Base-by-base conservation (phyloP, 2,113 vertebrate genomes). In the Ammospiza nelsoni region DNA sequence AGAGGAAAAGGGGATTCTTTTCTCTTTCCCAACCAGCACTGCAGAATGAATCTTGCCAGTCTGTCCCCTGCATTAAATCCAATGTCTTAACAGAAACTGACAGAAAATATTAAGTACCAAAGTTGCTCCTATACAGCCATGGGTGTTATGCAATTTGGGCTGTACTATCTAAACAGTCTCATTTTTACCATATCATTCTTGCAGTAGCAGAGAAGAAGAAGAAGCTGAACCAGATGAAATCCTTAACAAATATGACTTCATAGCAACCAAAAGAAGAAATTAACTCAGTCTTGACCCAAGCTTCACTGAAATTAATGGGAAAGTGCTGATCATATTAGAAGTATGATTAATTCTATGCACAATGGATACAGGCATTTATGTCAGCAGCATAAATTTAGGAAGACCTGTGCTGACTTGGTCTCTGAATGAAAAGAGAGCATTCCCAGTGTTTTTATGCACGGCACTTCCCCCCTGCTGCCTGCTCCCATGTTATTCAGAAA, bases 381-480 rank as follows among this genome's bases (percentile, higher is more conserved):
- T 31, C 21, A 74, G 59, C 8, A 33, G 41, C 18, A 71, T 11
- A 71, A 13, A 75, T 72, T 80, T 77, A 71, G 46, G 20, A 68
- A 67, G 35, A 74, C 20, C 31, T 35, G 37, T 27, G 7, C 17
- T 66, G 31, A 55, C 54, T 13, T 71, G 21, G 33, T 39, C 39
- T 84, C 39, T 44, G 16, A 80, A 89, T 46, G 31, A 75, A 82
- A 87, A 12, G 5, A 54, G 67, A 83, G 2, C 5, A 35, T 48
- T 79, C 18, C 48, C 48, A 94, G 10, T 51, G 23, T 17, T 65
- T 62, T 31, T 17, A 74, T 22, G 18, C 20, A 44, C 3, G 22
- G 20, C 14, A 17, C 6, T 58, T 58, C 17, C 7, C 5, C 9
- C 11, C 1, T 0, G 0, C 24, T 46, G 28, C 11, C 31, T 1